Percentiles rank a stretch among this genome's conserved stretches.
Evolutionary conservation across 92 coral and sea anemone species (phyloP).

Genomic region (Desmophyllum pertusum): DNA sequence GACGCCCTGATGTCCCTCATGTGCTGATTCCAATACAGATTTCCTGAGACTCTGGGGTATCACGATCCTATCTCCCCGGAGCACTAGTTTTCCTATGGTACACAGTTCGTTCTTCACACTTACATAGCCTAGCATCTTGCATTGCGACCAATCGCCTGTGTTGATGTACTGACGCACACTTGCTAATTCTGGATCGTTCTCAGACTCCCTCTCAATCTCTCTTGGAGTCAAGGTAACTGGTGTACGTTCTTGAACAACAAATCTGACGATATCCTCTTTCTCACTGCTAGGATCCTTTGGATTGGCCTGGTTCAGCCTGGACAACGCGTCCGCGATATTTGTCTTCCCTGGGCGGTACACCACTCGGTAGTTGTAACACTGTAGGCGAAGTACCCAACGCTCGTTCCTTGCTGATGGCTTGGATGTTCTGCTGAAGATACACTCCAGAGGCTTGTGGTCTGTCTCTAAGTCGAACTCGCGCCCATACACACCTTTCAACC

Average conservation of each 20-base stretch:
- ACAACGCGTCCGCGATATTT: too few species aligned
- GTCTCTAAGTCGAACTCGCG: conserved; percentile 57
- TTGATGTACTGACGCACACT: conserved; percentile 32
- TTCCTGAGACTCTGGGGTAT: conserved; percentile 37
- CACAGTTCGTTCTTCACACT: conserved; percentile 13
- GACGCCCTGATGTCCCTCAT: conserved; percentile 62
- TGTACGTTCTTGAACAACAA: conserved; percentile 56
- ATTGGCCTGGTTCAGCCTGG: conserved; percentile 55
- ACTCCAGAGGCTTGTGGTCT: conserved; percentile 67
- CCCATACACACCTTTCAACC: conserved; percentile 55
- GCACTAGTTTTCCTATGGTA: not conserved
- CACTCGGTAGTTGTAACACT: conserved; percentile 50
- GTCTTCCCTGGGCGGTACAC: conserved; percentile 63
- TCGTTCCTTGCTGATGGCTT: conserved; percentile 60
- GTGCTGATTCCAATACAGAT: conserved; percentile 41
- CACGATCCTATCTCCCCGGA: conserved; percentile 33
- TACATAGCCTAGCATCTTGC: conserved; percentile 46
- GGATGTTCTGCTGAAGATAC: conserved; percentile 41
- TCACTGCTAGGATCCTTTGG: conserved; percentile 65
- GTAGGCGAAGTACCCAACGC: conserved; percentile 66
- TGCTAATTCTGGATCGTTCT: conserved; percentile 44
- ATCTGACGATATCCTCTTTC: conserved; percentile 51
- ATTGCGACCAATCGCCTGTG: conserved; percentile 54
- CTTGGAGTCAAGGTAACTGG: conserved; percentile 61
- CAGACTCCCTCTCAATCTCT: too few species aligned